These are phyloP conservation scores for Cephus spinipes DNA, from an alignment of 2,888 invertebrate genomes.

Conservation along the genomic window DNA sequence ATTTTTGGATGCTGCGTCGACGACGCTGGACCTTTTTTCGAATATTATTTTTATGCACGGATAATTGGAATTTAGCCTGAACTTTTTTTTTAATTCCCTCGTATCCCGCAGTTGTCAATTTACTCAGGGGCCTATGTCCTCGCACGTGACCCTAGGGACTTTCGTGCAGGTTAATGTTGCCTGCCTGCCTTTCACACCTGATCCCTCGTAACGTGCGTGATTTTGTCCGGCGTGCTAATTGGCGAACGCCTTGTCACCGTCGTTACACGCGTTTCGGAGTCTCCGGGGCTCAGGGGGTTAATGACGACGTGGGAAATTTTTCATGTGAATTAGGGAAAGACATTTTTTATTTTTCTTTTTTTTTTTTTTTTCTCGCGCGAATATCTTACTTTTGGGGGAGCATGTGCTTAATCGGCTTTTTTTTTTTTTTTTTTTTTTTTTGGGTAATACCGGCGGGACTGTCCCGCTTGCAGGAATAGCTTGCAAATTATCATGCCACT, in stretches of 20 bases:
- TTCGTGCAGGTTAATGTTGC: background rate
- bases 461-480: background rate
- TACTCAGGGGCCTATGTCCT: conserved; percentile 20
- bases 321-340: background rate
- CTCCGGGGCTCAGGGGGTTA: too few relatives aligned
- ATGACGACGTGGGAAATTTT: background rate
- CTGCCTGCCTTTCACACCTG: background rate
- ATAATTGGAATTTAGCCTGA: too few relatives aligned
- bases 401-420: background rate
- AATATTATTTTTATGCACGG: background rate
- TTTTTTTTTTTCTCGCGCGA: too few relatives aligned
- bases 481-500: background rate
- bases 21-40: background rate
- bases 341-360: background rate
- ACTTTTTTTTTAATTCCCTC: too few relatives aligned
- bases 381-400: too few relatives aligned
- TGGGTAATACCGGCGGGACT: background rate
- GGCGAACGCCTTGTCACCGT: too few relatives aligned
- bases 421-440: background rate
- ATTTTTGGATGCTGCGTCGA: background rate
- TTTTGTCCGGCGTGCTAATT: background rate
- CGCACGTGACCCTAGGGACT: background rate
- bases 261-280: too few relatives aligned
- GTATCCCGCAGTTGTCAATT: conserved; percentile 19
- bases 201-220: background rate